Percentiles rank a stretch among this genome's conserved stretches.
Evolutionary conservation across 2,113 vertebrate species (phyloP).

Genomic region (Oncorhynchus kisutch): DNA sequence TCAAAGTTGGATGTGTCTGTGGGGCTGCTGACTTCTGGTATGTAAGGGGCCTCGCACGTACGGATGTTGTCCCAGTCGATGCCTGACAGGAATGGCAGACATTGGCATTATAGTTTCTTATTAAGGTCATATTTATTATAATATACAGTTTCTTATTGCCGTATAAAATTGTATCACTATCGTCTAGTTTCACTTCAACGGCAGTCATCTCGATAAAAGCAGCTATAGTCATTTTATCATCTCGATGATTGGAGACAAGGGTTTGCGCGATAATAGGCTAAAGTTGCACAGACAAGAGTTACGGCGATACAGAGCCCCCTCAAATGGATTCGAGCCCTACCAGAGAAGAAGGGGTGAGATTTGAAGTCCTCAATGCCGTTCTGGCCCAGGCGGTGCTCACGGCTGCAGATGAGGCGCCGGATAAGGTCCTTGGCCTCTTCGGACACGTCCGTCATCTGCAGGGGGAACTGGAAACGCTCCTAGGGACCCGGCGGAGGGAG

Average conservation of each 20-base stretch:
- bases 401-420: conserved; percentile 92
- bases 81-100: conserved; percentile 54
- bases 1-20: conserved; percentile 99
- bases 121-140: no score
- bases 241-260: no score
- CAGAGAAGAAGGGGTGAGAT: conserved; percentile 89
- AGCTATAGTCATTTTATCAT: no score
- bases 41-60: conserved; percentile 94
- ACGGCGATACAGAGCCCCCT: no score
- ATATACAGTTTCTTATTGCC: no score
- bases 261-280: no score
- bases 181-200: no score
- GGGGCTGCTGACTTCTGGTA: conserved; percentile 98
- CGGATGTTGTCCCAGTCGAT: conserved; percentile 96
- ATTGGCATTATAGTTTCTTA: no score
- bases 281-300: no score
- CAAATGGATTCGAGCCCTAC: conserved; percentile 28
- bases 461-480: conserved; percentile 98
- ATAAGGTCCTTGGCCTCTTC: conserved; percentile 97
- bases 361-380: conserved; percentile 97
- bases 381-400: conserved; percentile 95
- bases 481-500: conserved; percentile 39
- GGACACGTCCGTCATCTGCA: conserved; percentile 89
- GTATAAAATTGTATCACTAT: no score
- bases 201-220: no score